These are phyloP conservation scores for Chironomus tepperi DNA, from an alignment of 1,140 invertebrate species.

Conservation along the genomic window DNA sequence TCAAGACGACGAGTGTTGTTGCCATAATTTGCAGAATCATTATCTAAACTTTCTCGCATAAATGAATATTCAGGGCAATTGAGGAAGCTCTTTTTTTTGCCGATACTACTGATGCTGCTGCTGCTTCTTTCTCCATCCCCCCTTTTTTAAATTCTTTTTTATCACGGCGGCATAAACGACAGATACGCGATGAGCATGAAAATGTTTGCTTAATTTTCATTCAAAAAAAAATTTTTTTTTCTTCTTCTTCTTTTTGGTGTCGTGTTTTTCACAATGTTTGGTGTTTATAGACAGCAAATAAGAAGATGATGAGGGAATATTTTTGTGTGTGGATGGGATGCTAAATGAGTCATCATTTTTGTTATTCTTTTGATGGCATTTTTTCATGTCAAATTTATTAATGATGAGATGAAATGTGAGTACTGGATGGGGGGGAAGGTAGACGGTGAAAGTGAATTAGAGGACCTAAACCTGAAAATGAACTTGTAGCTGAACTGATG, in stretches of 20 bases:
- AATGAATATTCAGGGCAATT: constrained; percentile 13
- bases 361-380: no score
- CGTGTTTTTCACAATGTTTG: neutral
- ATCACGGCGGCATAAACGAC: constrained; percentile 4
- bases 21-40: constrained; percentile 12
- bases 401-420: no score
- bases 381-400: no score
- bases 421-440: no score
- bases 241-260: neutral
- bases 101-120: neutral
- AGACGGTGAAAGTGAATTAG: no score
- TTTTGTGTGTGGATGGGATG: no score
- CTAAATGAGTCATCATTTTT: no score
- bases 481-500: no score
- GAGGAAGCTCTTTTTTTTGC: neutral
- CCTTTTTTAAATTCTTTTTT: neutral
- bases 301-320: no score
- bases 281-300: neutral
- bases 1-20: neutral
- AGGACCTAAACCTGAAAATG: no score
- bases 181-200: constrained; percentile 3
- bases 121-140: neutral
- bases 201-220: neutral
- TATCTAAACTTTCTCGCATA: constrained; percentile 13
- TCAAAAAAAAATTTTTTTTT: neutral